A percentile compares a stretch with the other conserved stretches of the same genome.
Conservation (phyloP, 2,888 invertebrate genomes). For the Antheraea yamamai region DNA sequence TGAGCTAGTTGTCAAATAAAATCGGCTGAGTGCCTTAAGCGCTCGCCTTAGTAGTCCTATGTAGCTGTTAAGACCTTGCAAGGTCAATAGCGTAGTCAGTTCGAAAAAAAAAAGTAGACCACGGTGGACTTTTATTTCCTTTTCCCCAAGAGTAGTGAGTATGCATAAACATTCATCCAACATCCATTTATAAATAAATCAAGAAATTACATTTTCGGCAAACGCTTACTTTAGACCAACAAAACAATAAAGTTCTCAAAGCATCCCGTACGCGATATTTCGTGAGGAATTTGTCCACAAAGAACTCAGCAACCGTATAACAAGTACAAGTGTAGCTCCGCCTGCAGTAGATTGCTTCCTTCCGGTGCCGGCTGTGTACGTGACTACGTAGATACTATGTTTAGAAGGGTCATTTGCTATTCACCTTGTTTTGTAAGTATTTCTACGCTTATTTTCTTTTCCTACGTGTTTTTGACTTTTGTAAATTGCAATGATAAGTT, state of each 20-base stretch:
- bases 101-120: no score
- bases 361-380: conserved; percentile 37
- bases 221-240: neutral
- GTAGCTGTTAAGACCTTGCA: no score
- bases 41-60: no score
- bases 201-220: neutral
- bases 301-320: conserved; percentile 26
- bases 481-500: neutral
- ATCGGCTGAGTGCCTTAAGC: no score
- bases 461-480: neutral
- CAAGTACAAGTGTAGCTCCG: conserved; percentile 25
- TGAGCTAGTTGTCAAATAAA: no score
- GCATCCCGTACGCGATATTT: conserved; percentile 25
- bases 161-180: no score
- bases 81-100: no score
- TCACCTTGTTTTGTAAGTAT: neutral
- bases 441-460: neutral
- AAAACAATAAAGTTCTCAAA: conserved; percentile 25
- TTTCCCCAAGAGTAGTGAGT: no score
- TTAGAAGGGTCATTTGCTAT: conserved; percentile 1
- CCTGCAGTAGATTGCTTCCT: conserved; percentile 44
- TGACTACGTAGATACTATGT: conserved; percentile 31
- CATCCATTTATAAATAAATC: no score
- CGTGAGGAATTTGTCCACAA: conserved; percentile 28
- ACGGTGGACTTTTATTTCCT: no score